Conservation (phyloP, 2,888 invertebrate species). For the Perizoma affinitatum region DNA sequence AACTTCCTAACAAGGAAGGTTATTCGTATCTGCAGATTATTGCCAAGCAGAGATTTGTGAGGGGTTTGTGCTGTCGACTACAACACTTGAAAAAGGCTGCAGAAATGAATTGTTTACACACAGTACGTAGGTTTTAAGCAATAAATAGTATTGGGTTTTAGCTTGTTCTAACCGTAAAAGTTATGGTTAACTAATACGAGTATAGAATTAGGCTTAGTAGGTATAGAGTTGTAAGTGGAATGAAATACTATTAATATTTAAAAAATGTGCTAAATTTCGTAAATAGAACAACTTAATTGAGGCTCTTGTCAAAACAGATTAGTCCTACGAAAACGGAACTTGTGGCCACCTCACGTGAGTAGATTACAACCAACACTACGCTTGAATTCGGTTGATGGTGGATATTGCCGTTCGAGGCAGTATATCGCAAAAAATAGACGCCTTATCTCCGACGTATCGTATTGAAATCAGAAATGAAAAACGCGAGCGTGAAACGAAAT, state of each 20-base stretch:
- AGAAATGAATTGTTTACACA: not conserved
- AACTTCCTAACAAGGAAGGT: conserved; percentile 20
- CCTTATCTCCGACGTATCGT: conserved; percentile 9
- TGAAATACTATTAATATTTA: no score
- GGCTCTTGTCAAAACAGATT: not conserved
- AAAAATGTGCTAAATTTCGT: no score
- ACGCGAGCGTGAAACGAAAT: conserved; percentile 5
- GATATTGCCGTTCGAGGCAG: conserved; percentile 48
- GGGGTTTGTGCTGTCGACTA: conserved; percentile 4
- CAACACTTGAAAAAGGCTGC: not conserved
- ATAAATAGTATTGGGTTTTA: no score
- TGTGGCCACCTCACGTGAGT: conserved; percentile 21
- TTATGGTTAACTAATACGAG: no score
- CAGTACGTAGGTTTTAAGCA: no score
- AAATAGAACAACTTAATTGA: not conserved
- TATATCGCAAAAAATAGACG: conserved; percentile 39
- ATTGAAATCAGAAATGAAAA: conserved; percentile 13
- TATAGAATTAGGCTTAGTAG: no score
- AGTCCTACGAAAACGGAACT: conserved; percentile 17
- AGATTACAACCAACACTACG: conserved; percentile 39
- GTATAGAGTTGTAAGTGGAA: no score
- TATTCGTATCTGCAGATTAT: conserved; percentile 22
- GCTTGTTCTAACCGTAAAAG: no score
- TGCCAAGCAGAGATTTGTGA: conserved; percentile 11
- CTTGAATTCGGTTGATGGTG: conserved; percentile 44